phyloP scores from a whole-genome alignment of 2,797 vertebrate genomes.

The Remorina albescens region DNA sequence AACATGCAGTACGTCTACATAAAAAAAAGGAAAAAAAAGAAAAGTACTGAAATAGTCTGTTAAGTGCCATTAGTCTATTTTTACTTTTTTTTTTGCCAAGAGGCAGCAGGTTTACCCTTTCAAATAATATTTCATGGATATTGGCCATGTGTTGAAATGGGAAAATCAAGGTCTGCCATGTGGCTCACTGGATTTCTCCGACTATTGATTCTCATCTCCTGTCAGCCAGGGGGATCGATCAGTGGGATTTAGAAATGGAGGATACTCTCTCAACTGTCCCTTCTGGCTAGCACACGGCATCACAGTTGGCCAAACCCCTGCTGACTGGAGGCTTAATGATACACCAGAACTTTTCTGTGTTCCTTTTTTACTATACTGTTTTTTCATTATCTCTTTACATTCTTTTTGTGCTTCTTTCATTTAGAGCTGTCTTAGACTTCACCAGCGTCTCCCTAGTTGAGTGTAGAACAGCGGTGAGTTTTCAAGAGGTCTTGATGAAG shows the following conservation, averaged over 20 bases:
- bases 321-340: constrained; percentile 41
- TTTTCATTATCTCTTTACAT: constrained; percentile 27
- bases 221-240: constrained; percentile 80
- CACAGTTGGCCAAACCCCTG: constrained; percentile 44
- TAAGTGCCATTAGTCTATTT: constrained; percentile 4
- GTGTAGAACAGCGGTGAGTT: constrained; percentile 39
- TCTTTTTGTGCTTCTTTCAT: constrained; percentile 28
- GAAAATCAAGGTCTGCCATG: constrained; percentile 77
- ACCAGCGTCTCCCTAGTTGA: constrained; percentile 15
- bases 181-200: constrained; percentile 82
- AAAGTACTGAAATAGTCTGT: too few species aligned
- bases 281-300: constrained; percentile 43
- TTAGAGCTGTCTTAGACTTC: constrained; percentile 34
- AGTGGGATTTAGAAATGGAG: constrained; percentile 81
- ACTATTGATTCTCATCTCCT: constrained; percentile 84
- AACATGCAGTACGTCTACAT: neutral
- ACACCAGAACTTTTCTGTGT: constrained; percentile 47
- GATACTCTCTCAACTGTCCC: constrained; percentile 56
- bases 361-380: constrained; percentile 27
- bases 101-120: constrained; percentile 54
- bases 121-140: constrained; percentile 82
- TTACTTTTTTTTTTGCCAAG: constrained; percentile 9
- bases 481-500: constrained; percentile 52
- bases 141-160: constrained; percentile 79
- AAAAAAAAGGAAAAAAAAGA: neutral